A percentile compares a stretch with the other conserved stretches of the same genome.
These are phyloP conservation scores for Etheostoma cragini DNA, from an alignment of 2,113 vertebrate species.

Conservation along the genomic window DNA sequence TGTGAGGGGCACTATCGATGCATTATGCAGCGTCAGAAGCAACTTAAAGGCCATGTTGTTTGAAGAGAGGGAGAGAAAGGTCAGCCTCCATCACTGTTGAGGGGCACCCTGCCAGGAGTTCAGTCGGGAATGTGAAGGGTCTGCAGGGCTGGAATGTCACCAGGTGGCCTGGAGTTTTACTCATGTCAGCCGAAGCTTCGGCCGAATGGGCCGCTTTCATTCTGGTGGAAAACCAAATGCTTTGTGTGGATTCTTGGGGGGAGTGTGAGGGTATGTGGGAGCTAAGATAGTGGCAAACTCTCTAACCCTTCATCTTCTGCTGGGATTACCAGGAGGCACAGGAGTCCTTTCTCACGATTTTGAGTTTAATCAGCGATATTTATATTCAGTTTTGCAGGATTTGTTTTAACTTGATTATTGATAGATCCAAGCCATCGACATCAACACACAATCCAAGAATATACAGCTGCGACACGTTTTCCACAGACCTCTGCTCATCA, in stretches of 20 bases:
- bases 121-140: slow-evolving; percentile 26
- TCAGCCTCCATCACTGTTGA: slow-evolving; percentile 63
- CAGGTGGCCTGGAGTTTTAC: slow-evolving; percentile 23
- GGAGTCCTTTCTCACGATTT: not conserved
- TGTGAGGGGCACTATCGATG: slow-evolving; percentile 67
- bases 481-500: not conserved
- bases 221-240: not conserved
- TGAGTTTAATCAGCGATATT: too few species aligned
- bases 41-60: slow-evolving; percentile 70
- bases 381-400: not conserved
- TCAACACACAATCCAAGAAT: not conserved
- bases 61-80: slow-evolving; percentile 64
- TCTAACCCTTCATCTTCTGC: not conserved
- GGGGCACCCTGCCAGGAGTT: slow-evolving; percentile 46
- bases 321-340: not conserved
- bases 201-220: not conserved
- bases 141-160: slow-evolving; percentile 21
- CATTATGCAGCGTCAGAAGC: slow-evolving; percentile 68
- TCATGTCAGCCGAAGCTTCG: not conserved
- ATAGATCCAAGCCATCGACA: not conserved
- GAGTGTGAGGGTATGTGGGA: not conserved
- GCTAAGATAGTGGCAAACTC: not conserved
- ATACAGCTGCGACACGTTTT: not conserved
- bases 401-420: not conserved
- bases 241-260: too few species aligned